Evolutionary conservation across 64 coral and sea anemone genomes (phyloP).

Genomic region (Acropora yongei): DNA sequence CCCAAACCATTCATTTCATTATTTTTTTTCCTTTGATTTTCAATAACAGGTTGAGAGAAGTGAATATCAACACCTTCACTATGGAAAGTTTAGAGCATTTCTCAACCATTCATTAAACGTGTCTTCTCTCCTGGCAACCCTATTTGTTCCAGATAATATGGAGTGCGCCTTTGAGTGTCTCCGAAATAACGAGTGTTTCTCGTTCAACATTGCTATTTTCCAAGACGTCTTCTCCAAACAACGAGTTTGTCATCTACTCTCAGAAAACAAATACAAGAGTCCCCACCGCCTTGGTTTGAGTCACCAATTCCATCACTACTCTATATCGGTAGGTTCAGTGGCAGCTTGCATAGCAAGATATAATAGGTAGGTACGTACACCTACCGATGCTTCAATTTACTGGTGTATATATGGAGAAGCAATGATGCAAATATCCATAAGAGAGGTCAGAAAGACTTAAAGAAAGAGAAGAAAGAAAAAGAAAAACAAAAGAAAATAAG

Average conservation of each 20-base stretch:
- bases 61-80: background rate
- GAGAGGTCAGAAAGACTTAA: too few species aligned
- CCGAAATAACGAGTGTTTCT: background rate
- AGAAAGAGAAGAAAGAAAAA: too few species aligned
- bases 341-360: too few species aligned
- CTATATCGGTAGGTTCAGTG: background rate
- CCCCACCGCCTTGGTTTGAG: background rate
- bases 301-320: background rate
- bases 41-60: background rate
- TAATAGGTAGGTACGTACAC: too few species aligned
- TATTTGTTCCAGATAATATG: background rate
- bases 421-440: too few species aligned
- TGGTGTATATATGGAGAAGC: too few species aligned
- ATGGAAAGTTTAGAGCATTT: background rate
- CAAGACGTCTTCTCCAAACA: background rate
- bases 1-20: too few species aligned
- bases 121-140: background rate
- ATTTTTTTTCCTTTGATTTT: background rate
- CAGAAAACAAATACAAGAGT: background rate
- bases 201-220: background rate
- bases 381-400: too few species aligned
- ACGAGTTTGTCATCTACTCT: background rate
- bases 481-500: too few species aligned
- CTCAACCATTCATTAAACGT: background rate
- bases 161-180: background rate